Base-by-base conservation (phyloP, 2,797 vertebrate genomes). In the Bradypodion ventrale region DNA sequence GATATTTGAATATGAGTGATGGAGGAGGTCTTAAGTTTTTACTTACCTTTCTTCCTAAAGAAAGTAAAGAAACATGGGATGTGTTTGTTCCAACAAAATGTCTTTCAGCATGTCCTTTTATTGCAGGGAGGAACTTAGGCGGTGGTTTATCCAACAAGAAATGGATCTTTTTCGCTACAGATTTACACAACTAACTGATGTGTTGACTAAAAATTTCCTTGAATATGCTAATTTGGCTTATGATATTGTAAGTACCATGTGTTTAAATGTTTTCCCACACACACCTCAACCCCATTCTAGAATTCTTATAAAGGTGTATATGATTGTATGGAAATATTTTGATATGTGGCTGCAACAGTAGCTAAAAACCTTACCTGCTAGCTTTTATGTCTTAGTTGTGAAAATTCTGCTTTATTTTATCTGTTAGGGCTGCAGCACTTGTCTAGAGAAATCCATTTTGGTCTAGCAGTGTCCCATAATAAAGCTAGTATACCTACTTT, bases 111-210 rank as follows among this genome's bases (percentile, higher is more conserved):
- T 56, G 60, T 76, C 63, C 37, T 69, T 5, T 1, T n/a, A 21
- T 90, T 95, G 29, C 90, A 99, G 99, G 59, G 99, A 99, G 91
- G 98, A 99, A 86, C 96, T 99, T 76, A 96, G 98, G 49, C 97
- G 98, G 27, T 99, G 99, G 99, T 99, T 99, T 91, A 99, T 99
- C 90, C 98, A 99, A 87, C 99, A 99, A 92, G 99, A 99, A 94
- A 96, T 99, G 89, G 98, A 99, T 94, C 96, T 99, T 27, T 98
- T 99, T 88, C 97, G 97, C 60, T 97, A 96, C 35, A 98, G 97
- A 75, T 99, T 99, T 90, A 91, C 3, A 35, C 19, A 92, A 0
- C 95, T 99, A 70, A 0, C 0, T 4, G 9, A 89, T 0, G 10
- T 83, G 56, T 93, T 96, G 88, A 96, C 97, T 91, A 96, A 96